Base-by-base conservation (phyloP, 2,888 invertebrate genomes). In the Euplexia lucipara region DNA sequence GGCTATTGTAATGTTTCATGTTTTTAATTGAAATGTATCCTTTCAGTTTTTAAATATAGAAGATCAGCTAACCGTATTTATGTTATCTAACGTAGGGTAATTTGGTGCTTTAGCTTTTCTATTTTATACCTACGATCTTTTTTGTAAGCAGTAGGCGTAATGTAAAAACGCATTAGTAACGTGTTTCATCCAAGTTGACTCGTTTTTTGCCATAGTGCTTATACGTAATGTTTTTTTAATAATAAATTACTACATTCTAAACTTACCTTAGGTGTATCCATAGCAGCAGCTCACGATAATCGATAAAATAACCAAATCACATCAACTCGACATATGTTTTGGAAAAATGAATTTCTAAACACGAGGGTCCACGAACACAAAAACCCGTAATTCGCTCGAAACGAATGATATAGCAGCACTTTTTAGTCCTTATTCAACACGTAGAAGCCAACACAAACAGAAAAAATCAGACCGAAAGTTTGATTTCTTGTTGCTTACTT, bases 201-300 rank as follows among this genome's bases (percentile, higher is more conserved):
- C 7, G 1, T 53, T 48, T 57, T 37, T 16, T 12, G 26, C 1
- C 7, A 47, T 2, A 39, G 7, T 18, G 6, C 1, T 26, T 3
- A 10, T 14, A 32, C n/a, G 10, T 42, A 12, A n/a, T 20, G 8
- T 35, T 16, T 2, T n/a, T 16, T 18, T 37, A 30, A 4, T 16
- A 20, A 8, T 42, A 53, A 26, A 53, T 16, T 5, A 42, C 9
- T 45, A 37, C 26, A 61, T 32, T 47, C 57, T 70, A 66, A 35
- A 70, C 91, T 82, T 88, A 94, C 94, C 94, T 94, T 94, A 34
- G 93, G 92, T 71, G 92, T 92, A 90, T 95, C 94, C 94, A 94
- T 94, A 67, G 83, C 78, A 80, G 83, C 84, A 86, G 76, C 66
- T 76, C 65, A 67, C 77, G 62, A 81, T 87, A 91, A 92, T 94